phyloP scores from a whole-genome alignment of 2,797 vertebrate genomes.

The Micrastur ruficollis region DNA sequence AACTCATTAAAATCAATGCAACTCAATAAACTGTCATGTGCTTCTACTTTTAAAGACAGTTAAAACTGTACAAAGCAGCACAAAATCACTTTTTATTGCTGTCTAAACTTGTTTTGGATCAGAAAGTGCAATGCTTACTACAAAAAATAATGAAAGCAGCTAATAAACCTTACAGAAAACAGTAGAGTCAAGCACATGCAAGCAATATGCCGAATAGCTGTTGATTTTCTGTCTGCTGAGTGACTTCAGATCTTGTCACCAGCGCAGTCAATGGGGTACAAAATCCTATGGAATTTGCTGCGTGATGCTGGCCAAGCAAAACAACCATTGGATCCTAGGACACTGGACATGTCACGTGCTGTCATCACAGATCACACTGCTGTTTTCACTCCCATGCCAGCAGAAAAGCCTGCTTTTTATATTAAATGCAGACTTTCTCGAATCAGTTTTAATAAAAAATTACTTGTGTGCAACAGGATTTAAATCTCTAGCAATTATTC shows the following conservation, averaged over 20 bases:
- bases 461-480: slow-evolving; percentile 28
- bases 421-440: slow-evolving; percentile 64
- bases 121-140: slow-evolving; percentile 50
- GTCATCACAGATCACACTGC: slow-evolving; percentile 76
- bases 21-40: slow-evolving; percentile 47
- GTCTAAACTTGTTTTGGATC: slow-evolving; percentile 48
- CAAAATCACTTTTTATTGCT: slow-evolving; percentile 41
- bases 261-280: slow-evolving; percentile 80
- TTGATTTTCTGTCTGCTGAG: slow-evolving; percentile 74
- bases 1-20: slow-evolving; percentile 52
- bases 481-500: slow-evolving; percentile 55
- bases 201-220: slow-evolving; percentile 48
- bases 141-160: slow-evolving; percentile 59
- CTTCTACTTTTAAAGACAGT: slow-evolving; percentile 47
- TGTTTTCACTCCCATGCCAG: slow-evolving; percentile 80
- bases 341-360: slow-evolving; percentile 72
- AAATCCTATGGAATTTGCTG: slow-evolving; percentile 79
- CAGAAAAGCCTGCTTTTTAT: slow-evolving; percentile 68
- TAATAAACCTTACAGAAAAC: slow-evolving; percentile 58
- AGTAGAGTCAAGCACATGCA: slow-evolving; percentile 48
- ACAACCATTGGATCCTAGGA: slow-evolving; percentile 71
- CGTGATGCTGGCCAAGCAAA: slow-evolving; percentile 80
- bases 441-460: slow-evolving; percentile 59
- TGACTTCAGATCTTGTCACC: slow-evolving; percentile 84
- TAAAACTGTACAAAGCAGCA: slow-evolving; percentile 22